Evolutionary conservation across 2,113 vertebrate genomes (phyloP).

Genomic region (Chaetops frenatus): DNA sequence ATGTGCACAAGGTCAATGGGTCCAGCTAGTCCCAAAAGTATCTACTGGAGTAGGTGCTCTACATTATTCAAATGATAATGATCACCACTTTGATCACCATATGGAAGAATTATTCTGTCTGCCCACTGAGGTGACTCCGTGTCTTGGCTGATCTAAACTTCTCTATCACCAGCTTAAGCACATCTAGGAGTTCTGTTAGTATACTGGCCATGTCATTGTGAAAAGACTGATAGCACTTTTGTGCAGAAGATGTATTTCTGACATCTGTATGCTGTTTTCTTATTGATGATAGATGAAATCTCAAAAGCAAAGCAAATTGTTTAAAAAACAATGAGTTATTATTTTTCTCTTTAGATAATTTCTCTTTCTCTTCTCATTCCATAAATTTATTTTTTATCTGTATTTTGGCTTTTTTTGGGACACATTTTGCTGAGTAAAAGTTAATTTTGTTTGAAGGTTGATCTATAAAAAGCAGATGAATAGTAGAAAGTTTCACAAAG

Average conservation of each 20-base stretch:
- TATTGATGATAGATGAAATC: not conserved
- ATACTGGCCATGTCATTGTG: not conserved
- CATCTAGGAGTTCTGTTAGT: not conserved
- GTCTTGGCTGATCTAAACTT: not conserved
- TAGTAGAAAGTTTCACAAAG: not conserved
- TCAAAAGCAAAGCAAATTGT: not conserved
- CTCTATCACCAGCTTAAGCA: not conserved
- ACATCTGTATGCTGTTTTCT: not conserved
- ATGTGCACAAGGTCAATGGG: not conserved
- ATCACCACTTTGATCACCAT: not conserved
- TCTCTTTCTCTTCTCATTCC: not conserved
- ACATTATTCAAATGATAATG: not conserved
- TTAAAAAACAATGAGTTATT: not conserved
- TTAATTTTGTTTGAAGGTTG: not conserved
- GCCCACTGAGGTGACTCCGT: not conserved
- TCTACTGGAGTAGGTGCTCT: not conserved
- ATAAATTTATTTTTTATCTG: not conserved
- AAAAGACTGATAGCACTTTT: not conserved
- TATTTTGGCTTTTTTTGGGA: not conserved
- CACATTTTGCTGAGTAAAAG: not conserved
- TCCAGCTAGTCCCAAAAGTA: not conserved
- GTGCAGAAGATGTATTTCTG: not conserved
- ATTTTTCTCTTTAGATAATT: not conserved
- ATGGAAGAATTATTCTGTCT: not conserved
- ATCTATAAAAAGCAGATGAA: not conserved